Evolutionary conservation across 2,888 invertebrate species (phyloP).

Genomic region (Apamea sordens): DNA sequence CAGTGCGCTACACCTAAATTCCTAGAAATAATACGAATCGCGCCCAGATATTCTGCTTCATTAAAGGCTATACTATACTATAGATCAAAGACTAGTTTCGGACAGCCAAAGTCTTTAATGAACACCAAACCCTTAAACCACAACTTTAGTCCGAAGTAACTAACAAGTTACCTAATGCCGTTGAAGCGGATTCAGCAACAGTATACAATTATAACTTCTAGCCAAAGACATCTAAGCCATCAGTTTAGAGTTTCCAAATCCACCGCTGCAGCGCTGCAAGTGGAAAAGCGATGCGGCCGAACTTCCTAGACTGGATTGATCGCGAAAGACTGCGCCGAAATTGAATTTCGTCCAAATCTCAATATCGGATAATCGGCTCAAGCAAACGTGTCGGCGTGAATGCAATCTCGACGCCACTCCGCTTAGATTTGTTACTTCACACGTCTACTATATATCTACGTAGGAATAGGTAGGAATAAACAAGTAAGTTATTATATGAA

Average conservation of each 20-base stretch:
- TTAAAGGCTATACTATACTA: neutral
- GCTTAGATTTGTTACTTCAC: conserved; percentile 66
- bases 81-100: conserved; percentile 34
- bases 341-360: conserved; percentile 82
- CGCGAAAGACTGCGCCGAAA: conserved; percentile 78
- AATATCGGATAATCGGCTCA: conserved; percentile 84
- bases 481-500: neutral
- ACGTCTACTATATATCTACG: conserved; percentile 32
- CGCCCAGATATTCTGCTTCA: conserved; percentile 20
- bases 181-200: conserved; percentile 42
- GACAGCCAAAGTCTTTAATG: conserved; percentile 28
- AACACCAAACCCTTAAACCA: conserved; percentile 34
- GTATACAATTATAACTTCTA: conserved; percentile 50
- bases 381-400: conserved; percentile 72
- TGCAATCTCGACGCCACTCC: conserved; percentile 74
- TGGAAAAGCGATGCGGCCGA: conserved; percentile 40
- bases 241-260: conserved; percentile 50
- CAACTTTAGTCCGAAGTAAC: conserved; percentile 35
- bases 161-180: conserved; percentile 48
- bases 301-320: conserved; percentile 68
- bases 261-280: conserved; percentile 43
- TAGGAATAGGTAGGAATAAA: conserved; percentile 15
- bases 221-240: conserved; percentile 37
- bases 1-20: neutral
- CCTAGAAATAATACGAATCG: conserved; percentile 12